Conservation (phyloP, 92 coral and sea anemone genomes). For the Siderastrea radians region DNA sequence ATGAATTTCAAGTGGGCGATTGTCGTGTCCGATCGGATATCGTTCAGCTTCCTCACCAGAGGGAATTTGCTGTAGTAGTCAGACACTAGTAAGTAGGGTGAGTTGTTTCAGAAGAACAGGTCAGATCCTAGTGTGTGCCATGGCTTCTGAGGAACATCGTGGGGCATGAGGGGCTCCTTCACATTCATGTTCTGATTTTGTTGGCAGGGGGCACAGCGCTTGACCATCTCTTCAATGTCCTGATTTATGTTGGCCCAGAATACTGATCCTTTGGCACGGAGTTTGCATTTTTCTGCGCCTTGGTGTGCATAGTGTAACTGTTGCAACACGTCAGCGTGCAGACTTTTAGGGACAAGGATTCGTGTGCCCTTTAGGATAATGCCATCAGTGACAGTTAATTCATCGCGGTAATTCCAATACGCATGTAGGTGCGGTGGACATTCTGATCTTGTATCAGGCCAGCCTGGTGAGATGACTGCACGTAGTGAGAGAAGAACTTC, state of each 20-base stretch:
- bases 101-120: conserved; percentile 79
- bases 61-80: conserved; percentile 82
- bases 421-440: conserved; percentile 72
- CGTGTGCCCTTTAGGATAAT: conserved; percentile 73
- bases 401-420: conserved; percentile 73
- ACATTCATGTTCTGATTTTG: conserved; percentile 73
- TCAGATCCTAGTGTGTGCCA: no score
- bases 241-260: conserved; percentile 76
- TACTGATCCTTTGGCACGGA: conserved; percentile 79
- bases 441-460: conserved; percentile 74
- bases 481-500: conserved; percentile 52
- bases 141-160: no score
- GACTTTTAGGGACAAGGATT: conserved; percentile 56
- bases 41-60: conserved; percentile 54
- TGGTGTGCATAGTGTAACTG: conserved; percentile 83
- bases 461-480: conserved; percentile 69
- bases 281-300: conserved; percentile 84
- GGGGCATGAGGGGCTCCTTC: no score
- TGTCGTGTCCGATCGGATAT: conserved; percentile 53
- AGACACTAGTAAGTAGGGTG: conserved; percentile 47
- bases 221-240: conserved; percentile 78
- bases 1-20: conserved; percentile 72
- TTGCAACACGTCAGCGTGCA: conserved; percentile 68
- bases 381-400: conserved; percentile 68
- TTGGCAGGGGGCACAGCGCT: conserved; percentile 72